Base-by-base conservation (phyloP, 2,888 invertebrate species). In the Argyresthia albistria region DNA sequence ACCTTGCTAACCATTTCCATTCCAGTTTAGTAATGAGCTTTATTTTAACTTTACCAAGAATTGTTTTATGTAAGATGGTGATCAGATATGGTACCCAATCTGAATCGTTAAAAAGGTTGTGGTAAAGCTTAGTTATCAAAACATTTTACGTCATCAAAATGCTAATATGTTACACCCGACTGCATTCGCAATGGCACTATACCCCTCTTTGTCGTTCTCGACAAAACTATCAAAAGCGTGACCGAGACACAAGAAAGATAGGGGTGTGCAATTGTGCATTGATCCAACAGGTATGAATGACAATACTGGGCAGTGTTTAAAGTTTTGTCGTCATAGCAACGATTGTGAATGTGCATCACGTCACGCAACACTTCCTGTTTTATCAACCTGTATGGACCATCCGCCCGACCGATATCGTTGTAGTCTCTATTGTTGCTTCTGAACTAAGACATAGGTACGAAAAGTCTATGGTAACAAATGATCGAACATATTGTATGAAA, bases 301-400 rank as follows among this genome's bases (percentile, higher is more conserved):
- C 39, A 39, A 39, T 39, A 8, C 39, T n/a, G 39, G 39, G 1
- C 43, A 14, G 15, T 46, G 46, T 46, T 46, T 46, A 35, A 25
- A 25, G 35, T 8, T 11, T 10, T 0, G 46, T 46, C n/a, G 46
- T 10, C 46, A 46, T 46, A 25, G 46, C 16, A 42, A 50, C 50
- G 39, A 50, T 25, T 50, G 35, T 42, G n/a, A 51, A 14, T 15
- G 14, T 42, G 43, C 11, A 36, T 39, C 60, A 46, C 58, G 73
- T 67, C 80, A 80, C 79, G 80, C 76, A 79, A 70, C 67, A 66
- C 70, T 81, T 81, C 81, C 81, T 72, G 75, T 67, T 65, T 69
- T 65, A 61, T 25, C 25, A 25, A 25, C 25, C 25, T 25, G 25
- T 25, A 25, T 25, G 25, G 25, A 4, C 6, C 25, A 6, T 25